Base-by-base conservation (phyloP, 2,797 vertebrate species). In the Mus spretus region DNA sequence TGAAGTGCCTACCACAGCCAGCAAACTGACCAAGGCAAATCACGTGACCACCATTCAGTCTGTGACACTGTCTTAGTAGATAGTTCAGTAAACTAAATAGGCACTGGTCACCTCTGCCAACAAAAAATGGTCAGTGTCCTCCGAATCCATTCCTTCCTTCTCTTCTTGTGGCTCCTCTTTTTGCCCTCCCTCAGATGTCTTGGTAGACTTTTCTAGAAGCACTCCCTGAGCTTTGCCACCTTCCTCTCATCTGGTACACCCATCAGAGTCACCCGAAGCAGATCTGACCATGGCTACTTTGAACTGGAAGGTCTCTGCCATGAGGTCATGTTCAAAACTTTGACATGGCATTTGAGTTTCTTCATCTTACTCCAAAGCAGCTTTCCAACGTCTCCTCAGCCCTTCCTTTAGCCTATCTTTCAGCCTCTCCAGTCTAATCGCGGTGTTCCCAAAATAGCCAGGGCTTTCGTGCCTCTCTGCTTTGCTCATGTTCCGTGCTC, bases 371-470 rank as follows among this genome's bases (percentile, higher is more conserved):
- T 15, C 63, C 72, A 93, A 26, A 88, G 91, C 83, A 95, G 89
- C 86, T 95, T 89, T 82, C 92, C 77, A 47, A 10, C 63, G 37
- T 91, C 95, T 97, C 91, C 92, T 47, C 82, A 28, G 61, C 50
- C 74, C 79, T 91, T 93, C 47, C 77, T 89, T 84, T 96, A 82
- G 80, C 87, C 94, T 97, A 87, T 96, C 96, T 91, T 67, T 53
- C 59, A 95, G 61, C 91, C 97, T 95, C 95, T 97, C 83, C 89
- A 96, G 40, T 89, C 94, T 98, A 98, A 98, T 98, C 96, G 31
- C 93, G 47, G 26, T 63, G 95, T 86, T 97, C 96, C 92, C 67
- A 97, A 98, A 98, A 97, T 97, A 98, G 95, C 94, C 77, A 89
- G 92, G 37, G 50, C 72, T 81, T 81, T 97, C 97, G 70, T 97